Evolutionary conservation across 2,888 invertebrate species (phyloP).

Genomic region (Spisula subtruncata): DNA sequence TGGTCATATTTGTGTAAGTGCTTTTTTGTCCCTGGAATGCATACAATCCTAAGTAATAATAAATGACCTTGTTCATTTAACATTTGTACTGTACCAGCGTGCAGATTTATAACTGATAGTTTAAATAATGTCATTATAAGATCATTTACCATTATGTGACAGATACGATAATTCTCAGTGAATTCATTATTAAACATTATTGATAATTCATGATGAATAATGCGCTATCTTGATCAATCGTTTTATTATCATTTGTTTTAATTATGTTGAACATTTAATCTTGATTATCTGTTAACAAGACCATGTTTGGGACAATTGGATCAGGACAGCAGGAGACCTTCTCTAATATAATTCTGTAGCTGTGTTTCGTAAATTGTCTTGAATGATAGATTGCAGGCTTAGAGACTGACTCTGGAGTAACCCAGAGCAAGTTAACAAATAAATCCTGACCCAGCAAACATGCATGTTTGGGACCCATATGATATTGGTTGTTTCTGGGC

Average conservation of each 20-base stretch:
- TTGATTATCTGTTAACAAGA: conserved; percentile 7
- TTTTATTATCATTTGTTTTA: conserved; percentile 22
- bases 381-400: too few relatives aligned
- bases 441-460: too few relatives aligned
- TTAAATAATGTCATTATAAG: not conserved
- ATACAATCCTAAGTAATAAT: too few relatives aligned
- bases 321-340: not conserved
- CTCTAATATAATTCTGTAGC: not conserved
- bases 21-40: too few relatives aligned
- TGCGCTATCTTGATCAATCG: not conserved
- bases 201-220: not conserved
- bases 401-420: too few relatives aligned
- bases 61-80: too few relatives aligned
- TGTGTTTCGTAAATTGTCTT: not conserved
- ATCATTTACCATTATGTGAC: not conserved
- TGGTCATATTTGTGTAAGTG: too few relatives aligned
- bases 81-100: too few relatives aligned
- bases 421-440: too few relatives aligned
- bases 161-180: conserved; percentile 5
- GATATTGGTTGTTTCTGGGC: too few relatives aligned
- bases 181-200: conserved; percentile 11
- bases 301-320: not conserved
- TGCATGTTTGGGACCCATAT: too few relatives aligned
- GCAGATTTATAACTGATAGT: not conserved
- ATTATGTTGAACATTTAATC: conserved; percentile 12